These are phyloP conservation scores for Nesogale talazaci DNA, from an alignment of 2,113 vertebrate genomes.

Conservation along the genomic window DNA sequence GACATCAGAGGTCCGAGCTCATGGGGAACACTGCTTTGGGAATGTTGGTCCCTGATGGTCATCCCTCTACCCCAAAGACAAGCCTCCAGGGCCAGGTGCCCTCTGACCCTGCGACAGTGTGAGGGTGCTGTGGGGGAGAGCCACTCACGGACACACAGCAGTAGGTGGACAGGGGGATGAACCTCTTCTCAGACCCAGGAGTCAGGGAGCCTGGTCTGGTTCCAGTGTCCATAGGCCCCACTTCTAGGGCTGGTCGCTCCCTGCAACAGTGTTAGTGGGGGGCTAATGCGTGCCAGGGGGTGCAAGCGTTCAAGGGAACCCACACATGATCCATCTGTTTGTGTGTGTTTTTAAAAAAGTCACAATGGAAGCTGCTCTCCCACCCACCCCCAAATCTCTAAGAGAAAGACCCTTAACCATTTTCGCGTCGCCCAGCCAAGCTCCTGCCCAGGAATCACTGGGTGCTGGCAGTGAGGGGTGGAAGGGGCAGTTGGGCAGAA, in stretches of 20 bases:
- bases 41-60: too few relatives aligned
- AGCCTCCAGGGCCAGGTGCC: neutral
- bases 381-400: neutral
- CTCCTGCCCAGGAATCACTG: neutral
- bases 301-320: neutral
- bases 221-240: neutral
- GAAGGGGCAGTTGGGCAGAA: constrained; percentile 24
- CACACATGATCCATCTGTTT: neutral
- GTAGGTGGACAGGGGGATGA: neutral
- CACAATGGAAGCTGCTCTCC: neutral
- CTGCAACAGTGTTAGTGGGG: too few relatives aligned
- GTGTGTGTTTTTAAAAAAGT: neutral
- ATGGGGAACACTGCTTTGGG: neutral
- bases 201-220: neutral
- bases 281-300: neutral
- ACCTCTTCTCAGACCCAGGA: neutral
- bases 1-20: neutral
- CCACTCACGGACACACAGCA: neutral
- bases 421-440: neutral
- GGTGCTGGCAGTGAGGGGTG: neutral
- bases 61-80: too few relatives aligned
- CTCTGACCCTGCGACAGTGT: neutral
- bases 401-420: neutral
- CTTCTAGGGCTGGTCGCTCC: neutral
- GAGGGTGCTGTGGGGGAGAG: neutral